Evolutionary conservation across 2,797 vertebrate species (phyloP), one percentile per base, ranked within the genome.

Genomic region (Rousettus madagascariensis): DNA sequence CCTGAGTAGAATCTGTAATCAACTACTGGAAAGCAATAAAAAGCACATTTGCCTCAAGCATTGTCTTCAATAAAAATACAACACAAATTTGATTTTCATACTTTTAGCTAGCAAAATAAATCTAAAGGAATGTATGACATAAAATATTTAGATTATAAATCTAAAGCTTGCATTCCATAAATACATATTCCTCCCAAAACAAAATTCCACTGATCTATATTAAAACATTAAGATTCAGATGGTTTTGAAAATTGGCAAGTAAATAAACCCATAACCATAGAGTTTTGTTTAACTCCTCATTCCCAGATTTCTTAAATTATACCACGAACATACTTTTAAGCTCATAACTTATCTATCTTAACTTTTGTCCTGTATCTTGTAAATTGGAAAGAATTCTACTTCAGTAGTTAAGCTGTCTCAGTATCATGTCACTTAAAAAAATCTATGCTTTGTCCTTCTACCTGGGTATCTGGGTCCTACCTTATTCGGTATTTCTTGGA

Each of bases 171-270:
- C 17, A 93, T 57, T 88, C 43, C 9, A 65, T 55, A 38, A 71
- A 72, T 91, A 46, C 4, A 87, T 85, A 94, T 93, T 33, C 7
- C 5, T 88, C 20, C 8, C 5, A 16, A 15, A 71, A 80, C 5
- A 86, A 90, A 93, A 95, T 77, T 74, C 57, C 3, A 69, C 82
- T 24, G 28, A 66, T 84, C 17, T 93, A 3, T 51, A 59, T 93
- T 86, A 91, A 94, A 95, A 36, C 24, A 86, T 46, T 80, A 90
- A 90, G 43, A 84, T 89, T 90, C 11, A 94, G 24, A 68, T 71
- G 69, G 12, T 87, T 95, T 89, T 90, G 8, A 78, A 97, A 96
- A 87, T 53, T 90, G 36, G 8, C 6, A 63, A 92, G 1, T 82
- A 84, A 86, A 75, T 63, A 63, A 61, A 90, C 83, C 20, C 11